Percentiles rank a stretch among this genome's conserved stretches.
These are phyloP conservation scores for Grammomys dolichurus DNA, from an alignment of 2,113 vertebrate species.

Conservation along the genomic window DNA sequence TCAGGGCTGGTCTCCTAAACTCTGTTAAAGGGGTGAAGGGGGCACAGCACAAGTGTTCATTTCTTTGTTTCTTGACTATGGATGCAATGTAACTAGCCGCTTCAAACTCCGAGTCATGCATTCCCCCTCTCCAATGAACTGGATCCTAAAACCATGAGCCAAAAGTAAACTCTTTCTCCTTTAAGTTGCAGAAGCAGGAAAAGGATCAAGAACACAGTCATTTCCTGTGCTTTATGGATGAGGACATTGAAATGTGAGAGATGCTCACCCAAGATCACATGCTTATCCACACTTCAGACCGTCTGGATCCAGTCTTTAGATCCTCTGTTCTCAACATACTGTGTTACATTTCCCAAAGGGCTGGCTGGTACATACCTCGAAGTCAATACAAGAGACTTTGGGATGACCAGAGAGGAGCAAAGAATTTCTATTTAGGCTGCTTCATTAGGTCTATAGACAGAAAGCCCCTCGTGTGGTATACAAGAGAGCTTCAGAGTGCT, in stretches of 20 bases:
- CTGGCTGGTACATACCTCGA: fast-evolving
- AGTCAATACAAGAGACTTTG: not conserved
- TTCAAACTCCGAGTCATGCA: not conserved
- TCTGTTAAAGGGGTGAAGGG: not conserved
- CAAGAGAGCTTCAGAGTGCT: not conserved
- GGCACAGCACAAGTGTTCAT: not conserved
- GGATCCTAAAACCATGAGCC: not conserved
- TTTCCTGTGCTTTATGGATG: not conserved
- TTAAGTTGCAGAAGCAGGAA: not conserved
- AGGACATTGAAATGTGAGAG: not conserved
- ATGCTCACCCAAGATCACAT: fast-evolving
- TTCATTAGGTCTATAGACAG: not conserved
- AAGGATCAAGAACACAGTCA: not conserved
- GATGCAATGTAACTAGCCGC: not conserved
- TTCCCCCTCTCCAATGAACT: no score
- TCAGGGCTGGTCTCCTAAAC: not conserved
- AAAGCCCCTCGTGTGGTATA: not conserved
- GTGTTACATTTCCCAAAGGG: not conserved
- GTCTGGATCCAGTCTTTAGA: not conserved
- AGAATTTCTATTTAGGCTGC: not conserved
- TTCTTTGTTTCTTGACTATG: not conserved
- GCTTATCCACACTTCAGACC: not conserved
- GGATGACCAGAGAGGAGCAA: not conserved
- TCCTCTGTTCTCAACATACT: not conserved
- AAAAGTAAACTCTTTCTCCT: not conserved